phyloP scores from a whole-genome alignment of 2,888 invertebrate species.

The Lumbricus terrestris region DNA sequence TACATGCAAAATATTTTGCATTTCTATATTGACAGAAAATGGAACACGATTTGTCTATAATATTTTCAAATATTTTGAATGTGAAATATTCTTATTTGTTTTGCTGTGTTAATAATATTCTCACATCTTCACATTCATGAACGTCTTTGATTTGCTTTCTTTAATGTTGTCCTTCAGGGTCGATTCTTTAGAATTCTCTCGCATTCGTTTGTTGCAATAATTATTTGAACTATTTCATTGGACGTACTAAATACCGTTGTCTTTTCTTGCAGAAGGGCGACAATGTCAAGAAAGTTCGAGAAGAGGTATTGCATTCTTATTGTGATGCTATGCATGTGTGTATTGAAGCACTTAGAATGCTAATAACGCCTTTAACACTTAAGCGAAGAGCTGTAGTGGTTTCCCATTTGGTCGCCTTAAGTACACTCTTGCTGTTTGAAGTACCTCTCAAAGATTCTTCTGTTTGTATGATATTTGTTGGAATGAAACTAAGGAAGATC shows the following conservation, averaged over 20 bases:
- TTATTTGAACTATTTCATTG: background rate
- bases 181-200: background rate
- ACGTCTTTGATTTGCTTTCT: background rate
- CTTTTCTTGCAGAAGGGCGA: conserved; percentile 77
- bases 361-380: no score
- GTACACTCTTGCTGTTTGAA: no score
- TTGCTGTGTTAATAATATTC: background rate
- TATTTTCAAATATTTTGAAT: background rate
- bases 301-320: conserved; percentile 73
- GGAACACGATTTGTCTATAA: background rate
- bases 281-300: conserved; percentile 98
- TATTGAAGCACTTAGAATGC: no score
- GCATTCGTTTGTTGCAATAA: background rate
- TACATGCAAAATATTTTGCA: background rate
- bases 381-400: no score
- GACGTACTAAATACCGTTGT: background rate
- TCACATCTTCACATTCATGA: background rate
- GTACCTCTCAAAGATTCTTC: no score
- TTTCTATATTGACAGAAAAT: background rate
- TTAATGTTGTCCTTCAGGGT: background rate
- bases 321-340: background rate
- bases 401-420: no score
- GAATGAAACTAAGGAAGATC: no score
- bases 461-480: no score
- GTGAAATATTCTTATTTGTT: background rate